Evolutionary conservation across 2,113 vertebrate species (phyloP).

Genomic region (Microtus pennsylvanicus): DNA sequence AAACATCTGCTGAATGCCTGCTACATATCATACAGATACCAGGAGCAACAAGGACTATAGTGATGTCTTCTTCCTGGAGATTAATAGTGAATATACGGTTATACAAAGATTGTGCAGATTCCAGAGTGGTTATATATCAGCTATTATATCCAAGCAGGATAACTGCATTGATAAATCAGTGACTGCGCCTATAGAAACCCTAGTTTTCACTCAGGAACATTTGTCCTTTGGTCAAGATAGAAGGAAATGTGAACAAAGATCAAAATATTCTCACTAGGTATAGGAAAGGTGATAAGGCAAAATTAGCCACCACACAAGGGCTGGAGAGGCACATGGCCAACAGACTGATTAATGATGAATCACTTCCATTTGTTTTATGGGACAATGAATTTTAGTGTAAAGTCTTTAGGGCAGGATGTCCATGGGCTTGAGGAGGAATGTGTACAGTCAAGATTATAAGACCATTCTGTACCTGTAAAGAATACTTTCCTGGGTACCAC

Average conservation of each 20-base stretch:
- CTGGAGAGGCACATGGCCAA: background rate
- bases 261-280: background rate
- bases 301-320: background rate
- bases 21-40: background rate
- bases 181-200: background rate
- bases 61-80: constrained; percentile 12
- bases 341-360: background rate
- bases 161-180: constrained; percentile 9
- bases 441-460: too few species aligned
- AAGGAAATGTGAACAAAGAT: background rate
- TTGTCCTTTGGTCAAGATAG: background rate
- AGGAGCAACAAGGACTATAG: background rate
- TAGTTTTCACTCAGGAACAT: constrained; percentile 26
- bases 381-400: background rate
- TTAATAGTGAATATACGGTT: background rate
- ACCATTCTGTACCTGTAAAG: background rate
- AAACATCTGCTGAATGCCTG: background rate
- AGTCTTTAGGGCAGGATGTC: background rate
- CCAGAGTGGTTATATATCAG: background rate
- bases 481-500: background rate
- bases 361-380: background rate
- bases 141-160: background rate
- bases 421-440: background rate
- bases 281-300: background rate
- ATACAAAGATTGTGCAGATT: background rate